These are phyloP conservation scores for Drosophila orena DNA, from an alignment of 1,140 invertebrate species.

Conservation along the genomic window DNA sequence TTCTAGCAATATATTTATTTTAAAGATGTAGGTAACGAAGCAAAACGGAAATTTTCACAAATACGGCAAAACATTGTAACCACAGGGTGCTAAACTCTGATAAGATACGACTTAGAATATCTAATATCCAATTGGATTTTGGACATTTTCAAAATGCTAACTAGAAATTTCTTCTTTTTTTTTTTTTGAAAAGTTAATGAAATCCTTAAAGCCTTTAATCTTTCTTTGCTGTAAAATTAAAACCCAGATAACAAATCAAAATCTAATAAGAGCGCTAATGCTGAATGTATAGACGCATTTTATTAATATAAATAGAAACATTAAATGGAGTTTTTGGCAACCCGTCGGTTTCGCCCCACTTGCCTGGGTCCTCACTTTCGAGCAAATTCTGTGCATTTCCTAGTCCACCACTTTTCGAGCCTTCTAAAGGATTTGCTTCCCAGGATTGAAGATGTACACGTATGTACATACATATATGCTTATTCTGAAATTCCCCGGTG, in stretches of 20 bases:
- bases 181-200: too few species aligned
- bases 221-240: too few species aligned
- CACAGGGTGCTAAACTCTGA: neutral
- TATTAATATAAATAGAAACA: too few species aligned
- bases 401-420: neutral
- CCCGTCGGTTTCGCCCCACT: neutral
- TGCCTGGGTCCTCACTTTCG: neutral
- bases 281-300: too few species aligned
- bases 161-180: too few species aligned
- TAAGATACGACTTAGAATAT: neutral
- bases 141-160: too few species aligned
- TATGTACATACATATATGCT: too few species aligned
- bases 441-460: neutral
- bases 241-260: too few species aligned
- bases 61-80: neutral
- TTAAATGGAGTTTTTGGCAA: neutral
- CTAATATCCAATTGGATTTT: neutral
- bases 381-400: neutral
- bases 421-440: neutral
- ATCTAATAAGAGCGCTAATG: too few species aligned
- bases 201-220: too few species aligned
- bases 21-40: too few species aligned
- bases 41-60: neutral
- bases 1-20: too few species aligned
- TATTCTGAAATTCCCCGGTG: slow-evolving; percentile 4